Percentiles rank a stretch among this genome's conserved stretches.
These are phyloP conservation scores for Centropristis striata DNA, from an alignment of 2,113 vertebrate species.

Conservation along the genomic window DNA sequence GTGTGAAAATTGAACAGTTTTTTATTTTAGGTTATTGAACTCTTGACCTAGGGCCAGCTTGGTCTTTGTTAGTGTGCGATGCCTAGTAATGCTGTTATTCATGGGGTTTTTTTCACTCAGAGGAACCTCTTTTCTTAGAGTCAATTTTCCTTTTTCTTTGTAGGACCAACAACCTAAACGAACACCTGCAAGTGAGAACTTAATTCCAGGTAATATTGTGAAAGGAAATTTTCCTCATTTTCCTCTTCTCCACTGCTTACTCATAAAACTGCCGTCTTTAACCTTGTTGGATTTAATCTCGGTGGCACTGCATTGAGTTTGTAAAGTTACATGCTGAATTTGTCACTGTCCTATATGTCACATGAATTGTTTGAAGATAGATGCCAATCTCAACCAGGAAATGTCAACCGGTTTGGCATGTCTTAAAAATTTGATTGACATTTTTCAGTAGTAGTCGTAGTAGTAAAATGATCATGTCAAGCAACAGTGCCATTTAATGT, in stretches of 20 bases:
- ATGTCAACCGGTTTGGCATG: neutral
- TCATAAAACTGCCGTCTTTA: neutral
- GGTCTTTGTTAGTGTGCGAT: neutral
- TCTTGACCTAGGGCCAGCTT: neutral
- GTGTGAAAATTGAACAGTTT: neutral
- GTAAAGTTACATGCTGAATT: no score
- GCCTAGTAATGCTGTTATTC: neutral
- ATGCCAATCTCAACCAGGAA: neutral
- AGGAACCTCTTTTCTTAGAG: no score
- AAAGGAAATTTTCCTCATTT: neutral
- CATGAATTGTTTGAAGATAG: neutral
- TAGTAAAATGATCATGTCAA: neutral
- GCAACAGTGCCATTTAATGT: neutral
- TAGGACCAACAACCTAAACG: slow-evolving; percentile 48
- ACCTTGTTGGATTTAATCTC: neutral
- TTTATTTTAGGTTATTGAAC: neutral
- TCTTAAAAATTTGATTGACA: neutral
- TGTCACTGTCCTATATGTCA: neutral
- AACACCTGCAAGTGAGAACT: slow-evolving; percentile 34
- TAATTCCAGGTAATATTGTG: slow-evolving; percentile 60
- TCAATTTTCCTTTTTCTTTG: neutral
- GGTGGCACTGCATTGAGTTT: neutral
- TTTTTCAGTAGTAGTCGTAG: neutral
- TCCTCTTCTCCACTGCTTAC: neutral
- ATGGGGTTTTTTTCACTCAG: neutral